phyloP scores from a whole-genome alignment of 2,113 vertebrate genomes.

The Pterocles burchelli region DNA sequence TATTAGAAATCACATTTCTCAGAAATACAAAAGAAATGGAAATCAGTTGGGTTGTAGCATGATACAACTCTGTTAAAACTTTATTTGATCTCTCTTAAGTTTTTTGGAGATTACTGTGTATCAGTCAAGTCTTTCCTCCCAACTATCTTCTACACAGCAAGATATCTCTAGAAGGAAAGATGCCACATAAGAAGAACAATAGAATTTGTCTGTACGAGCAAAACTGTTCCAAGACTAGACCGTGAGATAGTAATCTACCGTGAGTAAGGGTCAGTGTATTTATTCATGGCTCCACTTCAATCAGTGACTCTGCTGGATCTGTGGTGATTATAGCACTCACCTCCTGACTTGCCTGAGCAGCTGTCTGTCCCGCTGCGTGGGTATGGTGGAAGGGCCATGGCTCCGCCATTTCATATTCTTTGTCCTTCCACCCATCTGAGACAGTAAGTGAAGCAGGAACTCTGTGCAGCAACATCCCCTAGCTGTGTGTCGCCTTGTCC shows the following conservation, averaged over 20 bases:
- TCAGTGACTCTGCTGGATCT: not conserved
- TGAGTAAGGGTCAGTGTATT: not conserved
- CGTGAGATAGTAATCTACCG: not conserved
- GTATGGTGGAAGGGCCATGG: not conserved
- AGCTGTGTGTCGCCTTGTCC: not conserved
- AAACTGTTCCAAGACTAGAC: not conserved
- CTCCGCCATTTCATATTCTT: not conserved
- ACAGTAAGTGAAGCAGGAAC: not conserved
- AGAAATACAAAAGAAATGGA: not conserved
- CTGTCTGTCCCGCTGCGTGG: not conserved
- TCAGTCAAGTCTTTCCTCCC: not conserved
- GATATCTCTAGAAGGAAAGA: not conserved
- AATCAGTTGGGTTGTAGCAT: not conserved
- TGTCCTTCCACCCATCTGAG: not conserved
- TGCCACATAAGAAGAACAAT: not conserved
- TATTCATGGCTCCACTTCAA: not conserved
- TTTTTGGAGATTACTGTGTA: not conserved
- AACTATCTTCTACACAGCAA: not conserved
- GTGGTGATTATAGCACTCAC: not conserved
- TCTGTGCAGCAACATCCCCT: not conserved
- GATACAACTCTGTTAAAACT: not conserved
- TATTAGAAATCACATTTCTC: not conserved
- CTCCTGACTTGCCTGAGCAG: not conserved
- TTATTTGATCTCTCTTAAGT: not conserved
- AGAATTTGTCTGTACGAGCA: not conserved